phyloP scores from a whole-genome alignment of 2,113 vertebrate genomes.

The Actinemys pallida region DNA sequence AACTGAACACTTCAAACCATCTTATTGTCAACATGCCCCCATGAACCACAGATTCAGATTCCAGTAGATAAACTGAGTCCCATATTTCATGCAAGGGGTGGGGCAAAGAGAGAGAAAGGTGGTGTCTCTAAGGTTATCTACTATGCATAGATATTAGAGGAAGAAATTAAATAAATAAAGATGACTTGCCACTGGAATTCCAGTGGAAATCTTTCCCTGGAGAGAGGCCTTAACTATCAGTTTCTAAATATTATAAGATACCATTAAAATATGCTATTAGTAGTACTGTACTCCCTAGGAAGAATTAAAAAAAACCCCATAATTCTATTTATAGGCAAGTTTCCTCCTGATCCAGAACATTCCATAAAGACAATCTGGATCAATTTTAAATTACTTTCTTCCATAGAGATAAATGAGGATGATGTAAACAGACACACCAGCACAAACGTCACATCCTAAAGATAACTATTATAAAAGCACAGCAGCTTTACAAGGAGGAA shows the following conservation, averaged over 20 bases:
- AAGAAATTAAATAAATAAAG: no score
- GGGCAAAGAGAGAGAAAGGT: neutral
- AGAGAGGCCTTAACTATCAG: neutral
- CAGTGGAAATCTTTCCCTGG: neutral
- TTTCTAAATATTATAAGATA: neutral
- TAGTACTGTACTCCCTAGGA: neutral
- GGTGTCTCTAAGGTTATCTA: neutral
- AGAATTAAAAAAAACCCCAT: neutral
- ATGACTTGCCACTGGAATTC: no score
- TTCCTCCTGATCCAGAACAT: neutral
- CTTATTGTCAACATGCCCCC: rapidly evolving
- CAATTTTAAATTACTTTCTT: neutral
- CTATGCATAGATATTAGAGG: no score
- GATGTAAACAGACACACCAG: neutral
- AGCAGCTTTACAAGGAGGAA: neutral
- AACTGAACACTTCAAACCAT: neutral
- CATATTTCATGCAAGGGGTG: neutral
- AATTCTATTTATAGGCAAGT: neutral
- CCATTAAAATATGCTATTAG: neutral
- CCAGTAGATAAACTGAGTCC: neutral
- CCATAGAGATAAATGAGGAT: neutral
- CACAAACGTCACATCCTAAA: neutral
- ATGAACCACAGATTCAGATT: neutral
- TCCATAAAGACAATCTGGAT: neutral
- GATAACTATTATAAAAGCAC: neutral